A percentile compares a stretch with the other conserved stretches of the same genome.
Conservation (phyloP, 2,797 vertebrate genomes). For the Kryptopterus vitreolus region DNA sequence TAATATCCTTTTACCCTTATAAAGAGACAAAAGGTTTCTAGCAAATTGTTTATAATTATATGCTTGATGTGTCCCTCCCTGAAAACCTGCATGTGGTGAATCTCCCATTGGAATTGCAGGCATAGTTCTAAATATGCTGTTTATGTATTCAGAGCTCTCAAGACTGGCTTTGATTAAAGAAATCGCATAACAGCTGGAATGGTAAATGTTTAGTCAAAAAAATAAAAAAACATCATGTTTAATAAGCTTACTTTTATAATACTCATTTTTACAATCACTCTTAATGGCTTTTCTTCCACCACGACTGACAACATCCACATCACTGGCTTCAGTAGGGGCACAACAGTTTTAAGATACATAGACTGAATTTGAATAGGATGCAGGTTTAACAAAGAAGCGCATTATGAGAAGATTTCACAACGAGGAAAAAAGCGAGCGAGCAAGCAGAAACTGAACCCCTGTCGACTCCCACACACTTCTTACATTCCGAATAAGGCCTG, state of each 20-base stretch:
- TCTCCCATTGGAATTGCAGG: slow-evolving; percentile 70
- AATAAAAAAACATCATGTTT: slow-evolving; percentile 31
- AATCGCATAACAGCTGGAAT: slow-evolving; percentile 9
- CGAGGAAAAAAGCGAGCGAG: slow-evolving; percentile 31
- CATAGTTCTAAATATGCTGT: slow-evolving; percentile 71
- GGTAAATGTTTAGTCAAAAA: slow-evolving; percentile 28
- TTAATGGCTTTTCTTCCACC: slow-evolving; percentile 22
- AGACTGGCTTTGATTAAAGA: slow-evolving; percentile 67
- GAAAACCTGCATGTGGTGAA: slow-evolving; percentile 70
- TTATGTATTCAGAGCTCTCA: slow-evolving; percentile 62
- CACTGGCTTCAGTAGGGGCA: slow-evolving; percentile 32
- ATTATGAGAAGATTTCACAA: slow-evolving; percentile 56
- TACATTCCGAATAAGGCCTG: slow-evolving; percentile 78
- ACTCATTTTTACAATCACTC: slow-evolving; percentile 26
- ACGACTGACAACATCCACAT: slow-evolving; percentile 45
- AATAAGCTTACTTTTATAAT: slow-evolving; percentile 37
- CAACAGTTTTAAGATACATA: slow-evolving; percentile 29
- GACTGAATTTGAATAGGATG: slow-evolving; percentile 28
- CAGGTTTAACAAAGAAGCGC: slow-evolving; percentile 47
- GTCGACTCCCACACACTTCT: slow-evolving; percentile 72
- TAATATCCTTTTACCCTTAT: slow-evolving; percentile 7
- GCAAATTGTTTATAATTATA: slow-evolving; percentile 64
- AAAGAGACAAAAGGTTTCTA: slow-evolving; percentile 58
- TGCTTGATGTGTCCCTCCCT: slow-evolving; percentile 56
- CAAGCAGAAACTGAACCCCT: slow-evolving; percentile 45